Conservation (phyloP, 2,797 vertebrate genomes). For the Bucorvus abyssinicus region DNA sequence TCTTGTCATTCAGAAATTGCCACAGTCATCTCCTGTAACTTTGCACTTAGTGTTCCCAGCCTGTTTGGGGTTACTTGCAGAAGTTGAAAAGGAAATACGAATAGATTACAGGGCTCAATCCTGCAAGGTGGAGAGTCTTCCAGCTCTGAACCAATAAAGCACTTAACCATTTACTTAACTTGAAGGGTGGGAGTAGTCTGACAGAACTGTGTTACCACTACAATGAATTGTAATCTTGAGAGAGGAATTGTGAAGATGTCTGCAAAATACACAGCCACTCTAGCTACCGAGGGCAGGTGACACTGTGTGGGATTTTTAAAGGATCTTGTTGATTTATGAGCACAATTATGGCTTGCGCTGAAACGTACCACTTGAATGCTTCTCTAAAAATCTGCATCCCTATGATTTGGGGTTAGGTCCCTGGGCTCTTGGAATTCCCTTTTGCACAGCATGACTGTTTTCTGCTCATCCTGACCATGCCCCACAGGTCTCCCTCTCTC, state of each 20-base stretch:
- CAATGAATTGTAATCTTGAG: not conserved
- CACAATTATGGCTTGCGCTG: not conserved
- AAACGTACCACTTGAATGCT: not conserved
- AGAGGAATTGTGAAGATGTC: not conserved
- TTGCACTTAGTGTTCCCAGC: conserved; percentile 25
- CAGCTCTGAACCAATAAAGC: not conserved
- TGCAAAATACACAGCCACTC: conserved; percentile 28
- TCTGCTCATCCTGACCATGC: not conserved
- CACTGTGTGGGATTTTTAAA: not conserved
- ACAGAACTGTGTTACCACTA: not conserved
- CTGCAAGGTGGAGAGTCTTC: conserved; percentile 19
- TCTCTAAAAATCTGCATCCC: not conserved
- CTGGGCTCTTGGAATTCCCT: not conserved
- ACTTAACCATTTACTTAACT: conserved; percentile 30
- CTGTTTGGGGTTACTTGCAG: conserved; percentile 31
- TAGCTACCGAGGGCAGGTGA: not conserved
- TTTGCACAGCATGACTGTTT: not conserved
- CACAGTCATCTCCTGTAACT: conserved; percentile 41
- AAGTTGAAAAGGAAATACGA: conserved; percentile 26
- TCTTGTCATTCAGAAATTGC: conserved; percentile 65
- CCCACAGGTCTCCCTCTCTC: not conserved
- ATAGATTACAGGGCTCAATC: not conserved
- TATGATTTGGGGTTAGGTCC: not conserved
- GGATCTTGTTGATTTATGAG: conserved; percentile 8
- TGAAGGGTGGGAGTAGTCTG: not conserved